Evolutionary conservation across 1,140 invertebrate species (phyloP).

Genomic region (Doryteuthis pealeii): DNA sequence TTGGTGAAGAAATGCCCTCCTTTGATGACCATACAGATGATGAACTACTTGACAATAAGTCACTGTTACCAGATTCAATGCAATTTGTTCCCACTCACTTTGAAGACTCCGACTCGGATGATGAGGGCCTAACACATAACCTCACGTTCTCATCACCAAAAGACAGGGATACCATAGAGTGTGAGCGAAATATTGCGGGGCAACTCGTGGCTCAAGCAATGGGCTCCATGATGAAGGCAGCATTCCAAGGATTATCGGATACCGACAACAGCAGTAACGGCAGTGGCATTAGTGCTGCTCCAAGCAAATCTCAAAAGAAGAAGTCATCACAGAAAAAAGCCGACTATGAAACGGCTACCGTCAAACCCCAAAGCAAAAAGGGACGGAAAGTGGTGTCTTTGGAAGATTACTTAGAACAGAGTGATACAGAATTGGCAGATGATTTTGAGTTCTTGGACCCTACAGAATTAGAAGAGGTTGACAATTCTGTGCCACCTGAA

Average conservation of each 20-base stretch:
- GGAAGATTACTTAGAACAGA: not conserved
- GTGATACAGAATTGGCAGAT: not conserved
- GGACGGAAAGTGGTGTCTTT: not conserved
- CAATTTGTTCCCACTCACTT: not conserved
- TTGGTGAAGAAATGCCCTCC: not conserved
- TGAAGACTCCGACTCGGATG: not conserved
- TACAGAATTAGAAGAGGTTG: not conserved
- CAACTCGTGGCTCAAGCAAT: not conserved
- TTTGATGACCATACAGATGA: constrained; percentile 7
- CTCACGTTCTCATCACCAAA: not conserved
- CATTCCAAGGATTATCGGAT: not conserved
- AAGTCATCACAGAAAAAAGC: not conserved
- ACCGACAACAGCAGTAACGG: not conserved
- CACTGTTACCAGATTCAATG: not conserved
- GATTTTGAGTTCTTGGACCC: constrained; percentile 1
- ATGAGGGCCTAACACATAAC: not conserved
- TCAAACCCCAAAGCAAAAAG: not conserved
- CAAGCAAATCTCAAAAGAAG: not conserved
- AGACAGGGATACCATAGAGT: not conserved
- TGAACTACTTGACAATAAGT: not conserved
- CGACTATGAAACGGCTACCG: not conserved
- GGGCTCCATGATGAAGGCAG: constrained; percentile 1
- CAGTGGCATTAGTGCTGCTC: not conserved
- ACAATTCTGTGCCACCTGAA: too few relatives aligned
- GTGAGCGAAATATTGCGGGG: not conserved